phyloP scores from a whole-genome alignment of 2,113 vertebrate species.

The Cochlearius cochlearius region DNA sequence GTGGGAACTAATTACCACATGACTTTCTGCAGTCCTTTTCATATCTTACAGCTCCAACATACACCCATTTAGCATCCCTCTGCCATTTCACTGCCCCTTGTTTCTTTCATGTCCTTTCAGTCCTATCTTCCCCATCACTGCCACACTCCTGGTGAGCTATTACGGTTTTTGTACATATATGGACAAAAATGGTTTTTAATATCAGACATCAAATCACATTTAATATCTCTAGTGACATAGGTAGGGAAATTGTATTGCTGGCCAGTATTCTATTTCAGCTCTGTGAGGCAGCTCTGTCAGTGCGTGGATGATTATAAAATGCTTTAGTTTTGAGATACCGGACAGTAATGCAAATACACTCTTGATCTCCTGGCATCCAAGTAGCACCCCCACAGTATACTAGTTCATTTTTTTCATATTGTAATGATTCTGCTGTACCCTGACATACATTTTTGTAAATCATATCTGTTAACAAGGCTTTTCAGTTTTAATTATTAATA shows the following conservation, averaged over 20 bases:
- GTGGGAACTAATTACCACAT: neutral
- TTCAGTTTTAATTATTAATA: neutral
- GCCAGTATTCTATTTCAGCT: neutral
- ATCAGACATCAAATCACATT: neutral
- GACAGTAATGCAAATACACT: neutral
- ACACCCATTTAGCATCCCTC: fast-evolving
- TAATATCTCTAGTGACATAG: neutral
- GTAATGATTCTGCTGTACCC: neutral
- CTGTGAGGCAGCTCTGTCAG: neutral
- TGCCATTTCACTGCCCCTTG: neutral
- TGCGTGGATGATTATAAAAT: neutral
- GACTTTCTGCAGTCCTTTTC: neutral
- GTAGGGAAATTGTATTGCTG: neutral
- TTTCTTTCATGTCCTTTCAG: neutral
- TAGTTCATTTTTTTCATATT: neutral
- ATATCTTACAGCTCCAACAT: neutral
- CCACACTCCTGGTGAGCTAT: fast-evolving
- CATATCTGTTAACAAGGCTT: neutral
- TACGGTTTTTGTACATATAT: neutral
- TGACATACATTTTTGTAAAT: neutral
- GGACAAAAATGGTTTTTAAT: neutral
- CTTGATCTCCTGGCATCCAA: neutral
- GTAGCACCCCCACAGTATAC: neutral
- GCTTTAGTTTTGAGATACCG: neutral
- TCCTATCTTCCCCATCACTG: neutral